A percentile compares a stretch with the other conserved stretches of the same genome.
phyloP scores from a whole-genome alignment of 2,113 vertebrate species.

The Phyllopteryx taeniolatus region DNA sequence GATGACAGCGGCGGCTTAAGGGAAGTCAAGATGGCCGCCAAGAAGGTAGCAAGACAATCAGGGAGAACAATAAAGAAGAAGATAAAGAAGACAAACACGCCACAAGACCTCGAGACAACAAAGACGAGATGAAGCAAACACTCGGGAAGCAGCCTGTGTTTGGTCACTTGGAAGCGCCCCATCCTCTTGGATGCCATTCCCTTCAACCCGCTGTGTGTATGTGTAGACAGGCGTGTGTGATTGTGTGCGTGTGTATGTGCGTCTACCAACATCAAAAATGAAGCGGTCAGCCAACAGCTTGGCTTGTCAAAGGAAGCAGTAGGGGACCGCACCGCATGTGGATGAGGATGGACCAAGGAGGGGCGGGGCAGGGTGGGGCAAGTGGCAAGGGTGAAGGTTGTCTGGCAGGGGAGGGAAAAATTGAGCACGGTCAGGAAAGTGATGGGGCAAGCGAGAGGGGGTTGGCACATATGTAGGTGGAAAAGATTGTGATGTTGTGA shows the following conservation, averaged over 20 bases:
- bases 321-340: background rate
- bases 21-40: slow-evolving; percentile 3
- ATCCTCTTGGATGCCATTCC: background rate
- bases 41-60: background rate
- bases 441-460: too few relatives aligned
- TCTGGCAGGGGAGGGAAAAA: background rate
- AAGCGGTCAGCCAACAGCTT: slow-evolving; percentile 5
- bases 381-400: background rate
- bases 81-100: slow-evolving; percentile 3
- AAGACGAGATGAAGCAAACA: slow-evolving; percentile 5
- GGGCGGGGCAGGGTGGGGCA: background rate
- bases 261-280: background rate
- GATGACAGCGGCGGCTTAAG: slow-evolving; percentile 1
- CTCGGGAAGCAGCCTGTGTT: slow-evolving; percentile 4
- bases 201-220: background rate
- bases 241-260: background rate
- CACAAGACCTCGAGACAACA: slow-evolving; percentile 3
- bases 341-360: background rate
- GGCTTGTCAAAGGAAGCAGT: background rate
- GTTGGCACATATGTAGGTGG: too few relatives aligned
- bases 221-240: background rate
- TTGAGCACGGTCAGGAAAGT: background rate
- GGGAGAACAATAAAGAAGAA: background rate
- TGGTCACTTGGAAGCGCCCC: slow-evolving; percentile 3
- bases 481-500: too few relatives aligned